Percentiles rank a stretch among this genome's conserved stretches.
Conservation (phyloP, 2,113 vertebrate species). For the Myotis davidii region DNA sequence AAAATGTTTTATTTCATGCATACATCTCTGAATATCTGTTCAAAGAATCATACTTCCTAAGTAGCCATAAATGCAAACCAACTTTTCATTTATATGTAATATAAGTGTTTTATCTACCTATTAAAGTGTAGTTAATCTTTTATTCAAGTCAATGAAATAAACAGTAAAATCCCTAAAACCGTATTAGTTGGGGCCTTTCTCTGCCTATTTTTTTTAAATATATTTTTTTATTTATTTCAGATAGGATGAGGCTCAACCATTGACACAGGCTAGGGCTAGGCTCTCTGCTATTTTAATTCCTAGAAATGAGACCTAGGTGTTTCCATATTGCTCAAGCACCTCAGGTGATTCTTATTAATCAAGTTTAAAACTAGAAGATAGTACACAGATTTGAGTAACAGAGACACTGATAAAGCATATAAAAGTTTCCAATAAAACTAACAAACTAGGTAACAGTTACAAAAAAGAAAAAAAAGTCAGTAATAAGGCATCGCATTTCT, state of each 20-base stretch:
- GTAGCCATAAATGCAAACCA: neutral
- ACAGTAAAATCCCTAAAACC: neutral
- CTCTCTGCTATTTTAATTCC: slow-evolving; percentile 4
- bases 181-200: neutral
- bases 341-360: slow-evolving; percentile 10
- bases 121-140: neutral
- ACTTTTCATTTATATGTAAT: slow-evolving; percentile 7
- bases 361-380: slow-evolving; percentile 9
- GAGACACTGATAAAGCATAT: neutral
- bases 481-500: neutral
- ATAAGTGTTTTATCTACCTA: neutral
- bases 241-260: no score
- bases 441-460: neutral
- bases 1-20: neutral
- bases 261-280: no score
- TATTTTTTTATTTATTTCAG: no score
- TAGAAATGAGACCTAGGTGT: neutral
- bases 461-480: neutral
- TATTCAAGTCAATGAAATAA: slow-evolving; percentile 10
- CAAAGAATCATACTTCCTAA: slow-evolving; percentile 19
- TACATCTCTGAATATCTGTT: neutral
- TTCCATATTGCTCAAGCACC: neutral
- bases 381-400: neutral
- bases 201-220: neutral
- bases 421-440: neutral